phyloP scores from a whole-genome alignment of 2,113 vertebrate species.

The Syngnathus scovelli region DNA sequence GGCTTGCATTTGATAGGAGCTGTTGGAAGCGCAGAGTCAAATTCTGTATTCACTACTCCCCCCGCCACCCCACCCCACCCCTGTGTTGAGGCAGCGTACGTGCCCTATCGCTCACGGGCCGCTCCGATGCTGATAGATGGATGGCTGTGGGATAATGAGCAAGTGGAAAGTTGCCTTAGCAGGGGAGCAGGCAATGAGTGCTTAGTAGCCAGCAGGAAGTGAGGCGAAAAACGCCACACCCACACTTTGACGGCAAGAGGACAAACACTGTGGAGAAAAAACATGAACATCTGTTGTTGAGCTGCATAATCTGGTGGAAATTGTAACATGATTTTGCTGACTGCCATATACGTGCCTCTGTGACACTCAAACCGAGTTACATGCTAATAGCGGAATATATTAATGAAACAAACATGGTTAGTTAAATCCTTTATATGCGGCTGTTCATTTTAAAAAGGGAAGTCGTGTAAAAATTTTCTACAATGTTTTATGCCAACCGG shows the following conservation, averaged over 20 bases:
- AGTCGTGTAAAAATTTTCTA: too few relatives aligned
- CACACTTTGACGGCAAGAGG: constrained; percentile 41
- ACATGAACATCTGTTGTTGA: constrained; percentile 38
- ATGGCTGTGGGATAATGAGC: constrained; percentile 66
- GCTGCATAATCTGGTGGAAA: constrained; percentile 11
- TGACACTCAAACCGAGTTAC: background rate
- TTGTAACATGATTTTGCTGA: background rate
- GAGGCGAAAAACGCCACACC: constrained; percentile 46
- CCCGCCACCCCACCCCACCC: constrained; percentile 45
- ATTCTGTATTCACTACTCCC: constrained; percentile 6
- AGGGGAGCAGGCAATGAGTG: constrained; percentile 36
- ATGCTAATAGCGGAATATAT: background rate
- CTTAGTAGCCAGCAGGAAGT: constrained; percentile 57
- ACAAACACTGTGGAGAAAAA: constrained; percentile 34
- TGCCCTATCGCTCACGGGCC: constrained; percentile 63
- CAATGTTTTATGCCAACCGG: too few relatives aligned
- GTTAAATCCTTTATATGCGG: background rate
- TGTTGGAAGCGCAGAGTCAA: constrained; percentile 31
- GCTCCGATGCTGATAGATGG: constrained; percentile 64
- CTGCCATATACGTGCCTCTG: background rate
- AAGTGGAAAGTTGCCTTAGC: constrained; percentile 56
- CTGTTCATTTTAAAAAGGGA: too few relatives aligned
- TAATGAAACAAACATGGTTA: background rate
- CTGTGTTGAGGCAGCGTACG: constrained; percentile 59
- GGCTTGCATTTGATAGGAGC: constrained; percentile 31